Percentiles rank a stretch among this genome's conserved stretches.
Evolutionary conservation across 2,797 vertebrate species (phyloP).

Genomic region (Acipenser ruthenus): DNA sequence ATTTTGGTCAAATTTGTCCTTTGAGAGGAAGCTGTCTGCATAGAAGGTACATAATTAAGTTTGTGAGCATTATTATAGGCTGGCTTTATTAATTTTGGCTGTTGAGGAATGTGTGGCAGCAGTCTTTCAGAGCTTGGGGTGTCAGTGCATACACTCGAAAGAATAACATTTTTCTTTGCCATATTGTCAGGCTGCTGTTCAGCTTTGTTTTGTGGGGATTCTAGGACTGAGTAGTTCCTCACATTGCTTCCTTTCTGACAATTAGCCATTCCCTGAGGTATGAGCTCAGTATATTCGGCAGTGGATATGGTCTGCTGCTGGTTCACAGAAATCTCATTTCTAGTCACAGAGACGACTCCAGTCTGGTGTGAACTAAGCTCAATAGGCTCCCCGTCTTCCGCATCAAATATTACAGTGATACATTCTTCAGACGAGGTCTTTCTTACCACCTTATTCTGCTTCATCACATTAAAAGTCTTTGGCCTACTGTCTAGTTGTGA

Average conservation of each 20-base stretch:
- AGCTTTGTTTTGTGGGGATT: constrained; percentile 54
- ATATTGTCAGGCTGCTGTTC: constrained; percentile 41
- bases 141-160: constrained; percentile 41
- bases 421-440: constrained; percentile 77
- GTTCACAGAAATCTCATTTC: constrained; percentile 48
- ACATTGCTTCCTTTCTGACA: constrained; percentile 44
- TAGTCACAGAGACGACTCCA: constrained; percentile 43
- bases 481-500: constrained; percentile 56
- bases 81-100: constrained; percentile 59
- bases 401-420: constrained; percentile 66
- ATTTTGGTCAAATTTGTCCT: constrained; percentile 67
- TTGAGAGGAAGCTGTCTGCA: constrained; percentile 39
- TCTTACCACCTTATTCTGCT: constrained; percentile 57
- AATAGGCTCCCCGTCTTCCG: constrained; percentile 69
- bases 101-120: constrained; percentile 45
- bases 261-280: constrained; percentile 58
- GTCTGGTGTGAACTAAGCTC: constrained; percentile 67
- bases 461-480: constrained; percentile 61
- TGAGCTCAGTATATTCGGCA: constrained; percentile 48
- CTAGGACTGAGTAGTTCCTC: constrained; percentile 52
- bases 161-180: constrained; percentile 37
- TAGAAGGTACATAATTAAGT: constrained; percentile 44
- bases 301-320: constrained; percentile 31
- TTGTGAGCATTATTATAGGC: constrained; percentile 41
- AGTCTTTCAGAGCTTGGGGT: constrained; percentile 42